These are phyloP conservation scores for Anisognathus igniventris DNA, from an alignment of 2,797 vertebrate genomes.

Conservation along the genomic window DNA sequence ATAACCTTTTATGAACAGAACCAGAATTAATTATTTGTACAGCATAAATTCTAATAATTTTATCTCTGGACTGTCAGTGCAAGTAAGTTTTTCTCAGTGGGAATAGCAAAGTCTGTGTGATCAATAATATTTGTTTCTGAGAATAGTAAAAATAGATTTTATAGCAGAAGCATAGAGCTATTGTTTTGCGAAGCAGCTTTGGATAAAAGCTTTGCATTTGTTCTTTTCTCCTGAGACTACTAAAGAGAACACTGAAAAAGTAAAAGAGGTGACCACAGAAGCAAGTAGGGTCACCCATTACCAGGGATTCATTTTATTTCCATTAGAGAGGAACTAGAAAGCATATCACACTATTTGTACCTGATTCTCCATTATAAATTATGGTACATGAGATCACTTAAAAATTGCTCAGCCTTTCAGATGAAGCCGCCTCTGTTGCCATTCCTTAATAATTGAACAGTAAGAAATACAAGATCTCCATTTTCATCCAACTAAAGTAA, in stretches of 20 bases:
- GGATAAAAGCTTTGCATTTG: constrained; percentile 53
- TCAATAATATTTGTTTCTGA: constrained; percentile 60
- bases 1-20: not conserved
- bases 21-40: not conserved
- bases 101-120: constrained; percentile 7
- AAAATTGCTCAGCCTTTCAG: constrained; percentile 44
- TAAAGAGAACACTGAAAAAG: constrained; percentile 48
- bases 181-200: constrained; percentile 33
- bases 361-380: constrained; percentile 60
- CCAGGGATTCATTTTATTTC: constrained; percentile 63
- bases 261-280: constrained; percentile 56
- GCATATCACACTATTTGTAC: constrained; percentile 42
- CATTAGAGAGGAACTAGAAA: constrained; percentile 55
- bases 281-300: constrained; percentile 57
- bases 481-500: constrained; percentile 43
- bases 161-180: not conserved
- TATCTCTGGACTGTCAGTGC: not conserved
- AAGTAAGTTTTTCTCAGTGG: not conserved
- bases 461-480: constrained; percentile 42
- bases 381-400: constrained; percentile 55
- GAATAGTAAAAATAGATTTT: constrained; percentile 60
- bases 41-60: constrained; percentile 1
- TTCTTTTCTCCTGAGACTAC: constrained; percentile 26
- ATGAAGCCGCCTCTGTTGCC: constrained; percentile 14
- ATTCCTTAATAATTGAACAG: constrained; percentile 56